Base-by-base conservation (phyloP, 2,113 vertebrate genomes). In the Hyla sarda region DNA sequence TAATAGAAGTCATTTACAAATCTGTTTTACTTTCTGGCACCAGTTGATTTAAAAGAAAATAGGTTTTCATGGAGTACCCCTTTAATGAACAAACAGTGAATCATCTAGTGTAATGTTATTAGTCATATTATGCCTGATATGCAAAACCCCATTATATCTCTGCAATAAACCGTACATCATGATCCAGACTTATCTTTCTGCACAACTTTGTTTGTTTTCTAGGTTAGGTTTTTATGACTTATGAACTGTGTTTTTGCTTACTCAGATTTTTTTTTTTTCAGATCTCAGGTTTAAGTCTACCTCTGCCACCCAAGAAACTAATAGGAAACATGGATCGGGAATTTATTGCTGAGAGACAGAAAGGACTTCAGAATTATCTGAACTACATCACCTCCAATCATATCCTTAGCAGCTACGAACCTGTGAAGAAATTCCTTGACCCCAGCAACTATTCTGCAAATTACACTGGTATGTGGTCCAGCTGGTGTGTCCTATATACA, bases 241-340 rank as follows among this genome's bases (percentile, higher is more conserved):
- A 14, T 30, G 17, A 19, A 23, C 76, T 25, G 12, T 41, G 41
- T 0, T 37, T 37, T 56, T 13, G 19, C 8, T 67, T 48, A 23
- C 25, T 73, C 17, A 58, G 48, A 11, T 21, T 23, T 62, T 62
- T 80, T 41, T n/a, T 90, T n/a, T 90, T 88, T 32, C 90, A 99
- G 98, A 95, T 98, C 87, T 96, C 96, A 80, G 92, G 97, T 84
- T 91, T 99, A 88, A 96, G 92, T 89, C 94, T 99, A 92, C 96
- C 97, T 89, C 96, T 99, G 89, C 98, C 98, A 89, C 97, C 97
- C 52, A 99, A 99, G 93, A 99, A 98, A 88, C 88, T 99, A 88
- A 94, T 99, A 54, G 97, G 98, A 67, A 99, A 99, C 92, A 98
- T 99, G 98, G 98, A 99, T 76, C 93, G 98, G 37, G 97, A 99